A percentile compares a stretch with the other conserved stretches of the same genome.
phyloP scores from a whole-genome alignment of 1,140 invertebrate species.

The Tetragonula clypearis region DNA sequence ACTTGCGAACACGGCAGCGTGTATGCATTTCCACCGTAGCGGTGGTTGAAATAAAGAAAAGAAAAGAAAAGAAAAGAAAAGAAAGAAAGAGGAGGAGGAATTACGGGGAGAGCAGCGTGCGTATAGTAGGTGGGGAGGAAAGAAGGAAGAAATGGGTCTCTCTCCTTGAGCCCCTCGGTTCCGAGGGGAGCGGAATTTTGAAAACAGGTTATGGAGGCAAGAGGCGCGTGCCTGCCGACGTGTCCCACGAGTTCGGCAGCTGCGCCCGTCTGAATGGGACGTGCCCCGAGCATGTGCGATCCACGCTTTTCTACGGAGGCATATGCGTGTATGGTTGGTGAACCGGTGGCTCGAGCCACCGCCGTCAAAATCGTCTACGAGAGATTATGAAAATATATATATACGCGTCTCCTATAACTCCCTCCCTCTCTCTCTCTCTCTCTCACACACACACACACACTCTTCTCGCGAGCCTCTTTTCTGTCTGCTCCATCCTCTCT shows the following conservation, averaged over 20 bases:
- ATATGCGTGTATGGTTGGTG: constrained; percentile 41
- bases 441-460: no score
- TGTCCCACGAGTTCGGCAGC: constrained; percentile 52
- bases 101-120: neutral
- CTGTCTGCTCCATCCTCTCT: constrained; percentile 12
- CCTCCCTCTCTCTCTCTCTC: neutral
- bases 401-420: neutral
- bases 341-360: constrained; percentile 43
- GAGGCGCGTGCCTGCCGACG: constrained; percentile 55
- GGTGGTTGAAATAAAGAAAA: constrained; percentile 2
- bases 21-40: neutral
- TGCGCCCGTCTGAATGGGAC: constrained; percentile 56
- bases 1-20: neutral
- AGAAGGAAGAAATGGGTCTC: constrained; percentile 36
- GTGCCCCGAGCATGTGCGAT: constrained; percentile 56
- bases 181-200: constrained; percentile 45
- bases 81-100: no score
- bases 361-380: constrained; percentile 29
- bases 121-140: constrained; percentile 5
- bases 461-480: neutral
- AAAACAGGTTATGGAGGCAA: constrained; percentile 56
- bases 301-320: constrained; percentile 48
- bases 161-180: constrained; percentile 9
- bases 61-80: neutral
- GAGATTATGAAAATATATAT: constrained; percentile 44